Percentiles rank a stretch among this genome's conserved stretches.
Conservation (phyloP, 2,888 invertebrate species). For the Tanytarsus gracilentus region DNA sequence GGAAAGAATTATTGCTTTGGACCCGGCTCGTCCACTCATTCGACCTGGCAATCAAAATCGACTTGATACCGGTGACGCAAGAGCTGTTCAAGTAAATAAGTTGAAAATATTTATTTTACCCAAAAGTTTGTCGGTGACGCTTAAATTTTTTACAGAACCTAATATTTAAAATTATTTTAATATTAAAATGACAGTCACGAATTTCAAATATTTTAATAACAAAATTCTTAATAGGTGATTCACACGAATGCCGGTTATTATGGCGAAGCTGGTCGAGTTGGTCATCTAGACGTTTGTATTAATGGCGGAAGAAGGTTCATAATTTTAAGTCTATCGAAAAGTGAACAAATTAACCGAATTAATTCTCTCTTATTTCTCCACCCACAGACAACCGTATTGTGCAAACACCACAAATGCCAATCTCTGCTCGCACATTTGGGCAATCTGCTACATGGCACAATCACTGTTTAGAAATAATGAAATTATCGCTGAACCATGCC, state of each 20-base stretch:
- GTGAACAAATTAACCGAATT: background rate
- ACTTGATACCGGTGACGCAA: slow-evolving; percentile 63
- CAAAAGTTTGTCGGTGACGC: no score
- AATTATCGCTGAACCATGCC: slow-evolving; percentile 58
- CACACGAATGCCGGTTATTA: slow-evolving; percentile 74
- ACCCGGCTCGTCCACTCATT: slow-evolving; percentile 48
- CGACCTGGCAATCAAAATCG: slow-evolving; percentile 54
- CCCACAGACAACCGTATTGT: slow-evolving; percentile 58
- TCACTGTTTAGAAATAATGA: slow-evolving; percentile 52
- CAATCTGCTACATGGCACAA: slow-evolving; percentile 70
- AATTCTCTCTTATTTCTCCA: background rate
- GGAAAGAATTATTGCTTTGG: slow-evolving; percentile 59
- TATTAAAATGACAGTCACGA: no score
- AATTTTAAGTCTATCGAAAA: background rate
- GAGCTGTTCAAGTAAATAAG: slow-evolving; percentile 53
- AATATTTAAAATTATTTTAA: no score
- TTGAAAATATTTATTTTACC: no score
- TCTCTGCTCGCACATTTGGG: slow-evolving; percentile 72
- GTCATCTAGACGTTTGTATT: slow-evolving; percentile 71
- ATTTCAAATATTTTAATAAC: background rate
- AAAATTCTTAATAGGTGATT: slow-evolving; percentile 45
- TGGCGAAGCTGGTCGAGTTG: slow-evolving; percentile 62
- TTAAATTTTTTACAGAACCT: no score
- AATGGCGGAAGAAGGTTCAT: slow-evolving; percentile 54
- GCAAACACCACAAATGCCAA: slow-evolving; percentile 60